Base-by-base conservation (phyloP, 2,113 vertebrate species). In the Spilogale gracilis region DNA sequence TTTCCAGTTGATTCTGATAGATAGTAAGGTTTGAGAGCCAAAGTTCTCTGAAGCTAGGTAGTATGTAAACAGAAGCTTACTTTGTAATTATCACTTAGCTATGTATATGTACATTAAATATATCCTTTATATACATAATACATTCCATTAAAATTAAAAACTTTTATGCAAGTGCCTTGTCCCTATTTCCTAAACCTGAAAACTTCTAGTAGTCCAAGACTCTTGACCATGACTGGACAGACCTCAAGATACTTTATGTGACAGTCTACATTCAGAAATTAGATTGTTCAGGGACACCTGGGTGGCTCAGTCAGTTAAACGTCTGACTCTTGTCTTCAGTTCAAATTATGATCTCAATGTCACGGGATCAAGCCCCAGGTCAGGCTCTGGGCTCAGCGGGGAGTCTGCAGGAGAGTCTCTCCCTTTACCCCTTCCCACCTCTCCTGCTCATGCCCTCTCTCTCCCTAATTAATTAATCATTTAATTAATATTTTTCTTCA, bases 1-100 rank as follows among this genome's bases (percentile, higher is more conserved):
- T 84, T 32, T 92, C 52, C 50, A 86, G 6, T 54, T 74, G 50
- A 93, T 95, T 95, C 63, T 97, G 30, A 79, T 27, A 65, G 23
- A 78, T 12, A 74, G 16, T 45, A 94, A 87, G 23, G 1, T 48
- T 88, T 89, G 9, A 79, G 38, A 83, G 78, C 9, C 10, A 76
- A 48, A n/a, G 17, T 65, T 23, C 54, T 92, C 17, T 84, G 95
- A 61, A 89, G 27, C 38, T 61, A 23, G 32, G 21, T 78, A 32
- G 65, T 48, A 38, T 87, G 20, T 76, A 95, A 87, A 81, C 14
- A 91, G n/a, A 87, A 54, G 2, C 69, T 87, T 61, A 67, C 67
- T 96, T 91, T 87, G 13, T 61, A 67, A 86, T 81, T 80, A 54
- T 74, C 9, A 94, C 67, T 50, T 82, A 67, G 67, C 25, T 86